A percentile compares a stretch with the other conserved stretches of the same genome.
Evolutionary conservation across 1,140 invertebrate genomes (phyloP).

Genomic region (Drosophila sturtevanti): DNA sequence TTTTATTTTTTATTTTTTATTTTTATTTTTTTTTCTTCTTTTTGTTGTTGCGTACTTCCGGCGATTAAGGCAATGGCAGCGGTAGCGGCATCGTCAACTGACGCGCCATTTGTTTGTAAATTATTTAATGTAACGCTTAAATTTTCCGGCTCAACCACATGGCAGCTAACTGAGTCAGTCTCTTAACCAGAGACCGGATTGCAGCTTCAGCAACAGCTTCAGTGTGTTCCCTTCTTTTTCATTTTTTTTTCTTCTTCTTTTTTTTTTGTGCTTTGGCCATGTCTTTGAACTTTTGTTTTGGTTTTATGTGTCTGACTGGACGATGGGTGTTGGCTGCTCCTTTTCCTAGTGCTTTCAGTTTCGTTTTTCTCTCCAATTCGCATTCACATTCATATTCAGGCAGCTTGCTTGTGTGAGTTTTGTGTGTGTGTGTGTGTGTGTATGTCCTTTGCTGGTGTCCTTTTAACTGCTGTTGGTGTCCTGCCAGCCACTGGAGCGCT

Average conservation of each 20-base stretch:
- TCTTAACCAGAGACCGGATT: slow-evolving; percentile 5
- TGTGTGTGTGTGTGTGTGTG: too few relatives aligned
- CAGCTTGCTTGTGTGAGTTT: slow-evolving; percentile 32
- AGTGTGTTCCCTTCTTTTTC: slow-evolving; percentile 19
- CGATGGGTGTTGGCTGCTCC: slow-evolving; percentile 28
- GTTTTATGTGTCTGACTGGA: slow-evolving; percentile 56
- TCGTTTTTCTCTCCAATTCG: slow-evolving; percentile 57
- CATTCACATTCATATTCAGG: slow-evolving; percentile 37
- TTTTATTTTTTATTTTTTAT: slow-evolving; percentile 9
- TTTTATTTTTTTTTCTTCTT: background rate
- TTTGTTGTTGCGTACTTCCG: slow-evolving; percentile 65
- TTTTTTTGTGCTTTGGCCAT: slow-evolving; percentile 12
- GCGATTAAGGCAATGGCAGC: slow-evolving; percentile 63
- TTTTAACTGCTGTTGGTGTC: slow-evolving; percentile 60
- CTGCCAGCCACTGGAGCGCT: slow-evolving; percentile 57
- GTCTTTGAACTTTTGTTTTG: slow-evolving; percentile 75
- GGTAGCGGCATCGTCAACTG: slow-evolving; percentile 28
- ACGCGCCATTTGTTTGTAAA: slow-evolving; percentile 78
- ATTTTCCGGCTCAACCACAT: slow-evolving; percentile 71
- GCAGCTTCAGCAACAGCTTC: slow-evolving; percentile 29
- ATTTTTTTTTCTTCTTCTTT: slow-evolving; percentile 4
- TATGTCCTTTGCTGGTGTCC: slow-evolving; percentile 72
- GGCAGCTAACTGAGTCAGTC: slow-evolving; percentile 43
- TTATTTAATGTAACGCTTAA: slow-evolving; percentile 81
- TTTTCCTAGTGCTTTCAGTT: slow-evolving; percentile 56